These are phyloP conservation scores for Drosophila parabipectinata DNA, from an alignment of 1,140 invertebrate genomes.

Conservation along the genomic window DNA sequence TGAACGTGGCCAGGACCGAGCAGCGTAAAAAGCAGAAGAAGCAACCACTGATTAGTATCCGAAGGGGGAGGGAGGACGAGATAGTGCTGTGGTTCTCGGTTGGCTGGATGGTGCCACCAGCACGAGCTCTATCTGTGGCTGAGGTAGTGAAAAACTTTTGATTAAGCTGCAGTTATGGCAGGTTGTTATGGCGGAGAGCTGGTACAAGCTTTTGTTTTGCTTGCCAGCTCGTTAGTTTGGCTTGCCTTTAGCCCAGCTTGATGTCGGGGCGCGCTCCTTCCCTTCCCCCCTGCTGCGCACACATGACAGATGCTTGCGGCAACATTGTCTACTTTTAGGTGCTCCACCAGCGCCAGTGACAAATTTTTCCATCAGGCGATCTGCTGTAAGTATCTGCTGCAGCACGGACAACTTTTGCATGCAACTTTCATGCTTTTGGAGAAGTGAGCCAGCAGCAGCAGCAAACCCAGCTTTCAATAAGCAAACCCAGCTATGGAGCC, in stretches of 20 bases:
- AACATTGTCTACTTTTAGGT: constrained; percentile 60
- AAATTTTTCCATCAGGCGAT: constrained; percentile 51
- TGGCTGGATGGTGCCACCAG: constrained; percentile 49
- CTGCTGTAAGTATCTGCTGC: constrained; percentile 30
- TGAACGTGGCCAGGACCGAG: constrained; percentile 44
- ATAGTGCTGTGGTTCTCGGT: constrained; percentile 43
- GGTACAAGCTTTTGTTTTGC: constrained; percentile 77
- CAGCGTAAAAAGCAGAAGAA: constrained; percentile 63
- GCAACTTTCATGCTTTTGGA: constrained; percentile 78
- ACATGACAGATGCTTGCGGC: constrained; percentile 49
- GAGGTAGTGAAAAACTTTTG: constrained; percentile 75
- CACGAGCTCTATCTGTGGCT: constrained; percentile 28
- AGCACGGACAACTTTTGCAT: constrained; percentile 60
- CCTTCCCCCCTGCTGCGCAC: background rate
- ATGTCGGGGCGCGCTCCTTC: background rate
- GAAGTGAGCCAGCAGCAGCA: constrained; percentile 22
- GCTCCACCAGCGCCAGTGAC: constrained; percentile 57
- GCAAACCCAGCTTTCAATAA: constrained; percentile 61
- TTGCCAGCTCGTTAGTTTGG: constrained; percentile 79
- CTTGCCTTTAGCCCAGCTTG: constrained; percentile 59
- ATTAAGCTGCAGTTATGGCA: constrained; percentile 83
- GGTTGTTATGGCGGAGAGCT: constrained; percentile 59
- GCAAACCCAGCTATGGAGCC: constrained; percentile 33
- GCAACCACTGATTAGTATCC: constrained; percentile 76
- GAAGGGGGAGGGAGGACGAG: constrained; percentile 42